Evolutionary conservation across 2,888 invertebrate genomes (phyloP), one percentile per base, ranked within the genome.

Genomic region (Drosophila formosana): DNA sequence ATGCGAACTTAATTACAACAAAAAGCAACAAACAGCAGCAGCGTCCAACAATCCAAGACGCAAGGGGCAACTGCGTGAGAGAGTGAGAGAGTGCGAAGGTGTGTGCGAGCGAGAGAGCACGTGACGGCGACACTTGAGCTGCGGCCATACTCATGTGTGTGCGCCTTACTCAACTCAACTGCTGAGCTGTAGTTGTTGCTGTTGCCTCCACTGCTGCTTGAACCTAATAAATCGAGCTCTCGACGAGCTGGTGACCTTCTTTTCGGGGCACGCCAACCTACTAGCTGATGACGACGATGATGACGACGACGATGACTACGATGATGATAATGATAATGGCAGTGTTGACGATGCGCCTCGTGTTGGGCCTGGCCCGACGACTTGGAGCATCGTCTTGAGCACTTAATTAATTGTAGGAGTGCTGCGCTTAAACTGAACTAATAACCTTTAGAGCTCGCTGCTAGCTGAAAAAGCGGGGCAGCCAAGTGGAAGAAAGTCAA

Each of bases 331-430:
- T 66, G 57, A 64, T 45, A 49, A 71, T 50, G 63, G 32, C 39
- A 55, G 57, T 52, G 66, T 34, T 46, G 60, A 64, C 30, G 30
- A 30, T 30, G 30, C 43, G 77, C 60, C 46, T 56, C 72, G 58
- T 37, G 57, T 57, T 57, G 47, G 53, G 30, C 69, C 49, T 47
- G 32, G 13, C 18, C 26, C n/a, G 77, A 55, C n/a, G 77, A 55
- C 67, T 71, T 73, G 60, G 23, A 75, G 58, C 49, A 41, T 50
- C 58, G 72, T 80, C 87, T 80, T 78, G 74, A 83, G 84, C 81
- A 86, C 88, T 89, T 85, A 85, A 85, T 85, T 85, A 84, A 86
- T 88, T 87, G 88, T 89, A 72, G 75, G 78, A 88, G 79, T 79
- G 57, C 57, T 56, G 84, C 69, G 79, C 84, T 84, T 77, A 81